phyloP scores from a whole-genome alignment of 2,797 vertebrate genomes.

The Sciurus carolinensis region DNA sequence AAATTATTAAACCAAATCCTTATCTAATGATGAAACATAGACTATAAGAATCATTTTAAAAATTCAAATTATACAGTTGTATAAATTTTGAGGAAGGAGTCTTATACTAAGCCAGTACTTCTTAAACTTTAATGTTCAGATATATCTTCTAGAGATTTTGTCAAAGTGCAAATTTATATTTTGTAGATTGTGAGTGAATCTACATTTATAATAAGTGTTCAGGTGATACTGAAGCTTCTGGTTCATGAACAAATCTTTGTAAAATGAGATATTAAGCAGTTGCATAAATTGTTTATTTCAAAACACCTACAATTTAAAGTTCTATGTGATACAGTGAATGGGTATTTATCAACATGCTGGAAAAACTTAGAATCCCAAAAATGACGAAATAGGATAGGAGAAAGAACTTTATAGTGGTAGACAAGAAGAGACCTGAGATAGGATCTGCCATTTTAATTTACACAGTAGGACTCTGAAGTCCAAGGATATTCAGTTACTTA shows the following conservation, averaged over 20 bases:
- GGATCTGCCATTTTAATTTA: background rate
- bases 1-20: background rate
- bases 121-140: constrained; percentile 14
- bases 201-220: constrained; percentile 36
- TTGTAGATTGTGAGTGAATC: background rate
- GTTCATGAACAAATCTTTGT: background rate
- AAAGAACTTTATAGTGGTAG: background rate
- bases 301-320: constrained; percentile 30
- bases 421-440: background rate
- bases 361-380: constrained; percentile 24
- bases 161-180: constrained; percentile 52
- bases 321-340: background rate
- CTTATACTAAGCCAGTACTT: background rate
- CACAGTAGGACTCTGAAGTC: background rate
- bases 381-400: background rate
- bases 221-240: background rate
- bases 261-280: background rate
- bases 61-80: background rate
- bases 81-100: background rate
- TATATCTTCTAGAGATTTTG: background rate
- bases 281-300: constrained; percentile 35
- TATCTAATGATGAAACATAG: background rate
- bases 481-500: background rate
- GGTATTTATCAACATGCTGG: background rate
- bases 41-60: background rate